Percentiles rank a stretch among this genome's conserved stretches.
Evolutionary conservation across 2,888 invertebrate genomes (phyloP).

Genomic region (Penaeus monodon): DNA sequence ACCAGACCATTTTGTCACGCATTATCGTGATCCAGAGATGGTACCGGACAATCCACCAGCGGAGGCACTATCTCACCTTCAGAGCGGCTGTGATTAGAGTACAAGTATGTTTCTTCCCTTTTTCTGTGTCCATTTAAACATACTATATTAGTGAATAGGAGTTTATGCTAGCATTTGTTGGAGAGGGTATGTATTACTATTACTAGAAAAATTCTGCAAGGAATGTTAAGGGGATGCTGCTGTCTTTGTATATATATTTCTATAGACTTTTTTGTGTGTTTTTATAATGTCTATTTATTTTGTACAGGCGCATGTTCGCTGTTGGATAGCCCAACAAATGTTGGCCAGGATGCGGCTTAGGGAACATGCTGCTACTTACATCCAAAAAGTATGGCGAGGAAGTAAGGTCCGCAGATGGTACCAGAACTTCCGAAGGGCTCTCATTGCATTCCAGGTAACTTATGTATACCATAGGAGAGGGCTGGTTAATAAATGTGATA

Average conservation of each 20-base stretch:
- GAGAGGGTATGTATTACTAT: too few species aligned
- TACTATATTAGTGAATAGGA: background rate
- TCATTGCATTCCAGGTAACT: slow-evolving; percentile 76
- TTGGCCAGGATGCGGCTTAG: slow-evolving; percentile 68
- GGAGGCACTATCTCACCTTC: slow-evolving; percentile 82
- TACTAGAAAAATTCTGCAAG: too few species aligned
- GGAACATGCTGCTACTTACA: slow-evolving; percentile 73
- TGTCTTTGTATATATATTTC: too few species aligned
- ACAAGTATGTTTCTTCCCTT: slow-evolving; percentile 72
- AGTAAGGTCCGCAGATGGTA: slow-evolving; percentile 79
- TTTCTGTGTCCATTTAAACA: background rate
- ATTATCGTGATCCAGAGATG: slow-evolving; percentile 92
- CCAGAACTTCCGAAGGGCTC: slow-evolving; percentile 75
- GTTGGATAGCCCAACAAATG: slow-evolving; percentile 76
- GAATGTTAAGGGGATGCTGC: too few species aligned
- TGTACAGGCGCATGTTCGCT: slow-evolving; percentile 77
- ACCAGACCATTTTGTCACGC: slow-evolving; percentile 93
- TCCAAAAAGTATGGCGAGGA: slow-evolving; percentile 86
- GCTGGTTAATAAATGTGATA: background rate
- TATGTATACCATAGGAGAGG: too few species aligned
- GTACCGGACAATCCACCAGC: slow-evolving; percentile 85
- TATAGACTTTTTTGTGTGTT: background rate
- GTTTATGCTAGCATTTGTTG: too few species aligned
- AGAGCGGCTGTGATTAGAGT: slow-evolving; percentile 82
- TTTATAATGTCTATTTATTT: slow-evolving; percentile 1